Evolutionary conservation across 2,888 invertebrate genomes (phyloP).

Genomic region (Drosophila rubida): DNA sequence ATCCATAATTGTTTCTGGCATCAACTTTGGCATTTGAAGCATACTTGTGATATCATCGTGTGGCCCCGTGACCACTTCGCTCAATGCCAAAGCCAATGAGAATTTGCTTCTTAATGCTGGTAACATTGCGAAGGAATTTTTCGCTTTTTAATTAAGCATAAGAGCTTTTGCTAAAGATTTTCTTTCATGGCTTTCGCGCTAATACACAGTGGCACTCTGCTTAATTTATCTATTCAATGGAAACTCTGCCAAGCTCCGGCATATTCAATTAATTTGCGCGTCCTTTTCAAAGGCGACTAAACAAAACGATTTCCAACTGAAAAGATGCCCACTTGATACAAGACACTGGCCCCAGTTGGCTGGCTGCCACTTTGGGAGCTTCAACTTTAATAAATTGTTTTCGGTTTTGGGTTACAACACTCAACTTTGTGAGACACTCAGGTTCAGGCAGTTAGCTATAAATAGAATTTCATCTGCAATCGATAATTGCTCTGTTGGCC

Average conservation of each 20-base stretch:
- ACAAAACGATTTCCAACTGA: constrained; percentile 23
- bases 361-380: constrained; percentile 11
- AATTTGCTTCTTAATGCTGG: constrained; percentile 29
- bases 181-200: constrained; percentile 7
- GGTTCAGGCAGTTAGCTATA: constrained; percentile 13
- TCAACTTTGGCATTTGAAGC: constrained; percentile 46
- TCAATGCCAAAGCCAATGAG: constrained; percentile 25
- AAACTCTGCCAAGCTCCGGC: constrained; percentile 14
- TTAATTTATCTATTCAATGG: constrained; percentile 54
- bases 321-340: constrained; percentile 17
- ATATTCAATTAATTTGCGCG: constrained; percentile 50
- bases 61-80: constrained; percentile 3
- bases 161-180: constrained; percentile 43
- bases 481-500: constrained; percentile 50
- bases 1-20: constrained; percentile 43
- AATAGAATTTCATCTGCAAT: constrained; percentile 33
- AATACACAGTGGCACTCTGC: constrained; percentile 41
- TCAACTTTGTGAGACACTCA: constrained; percentile 1
- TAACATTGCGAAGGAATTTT: constrained; percentile 13
- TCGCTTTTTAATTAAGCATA: constrained; percentile 62
- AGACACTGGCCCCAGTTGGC: background rate
- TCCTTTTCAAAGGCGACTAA: constrained; percentile 11
- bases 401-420: constrained; percentile 32
- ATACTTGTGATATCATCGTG: constrained; percentile 12
- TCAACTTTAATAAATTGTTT: constrained; percentile 46